phyloP scores from a whole-genome alignment of 2,888 invertebrate species.

The Euclidia mi region DNA sequence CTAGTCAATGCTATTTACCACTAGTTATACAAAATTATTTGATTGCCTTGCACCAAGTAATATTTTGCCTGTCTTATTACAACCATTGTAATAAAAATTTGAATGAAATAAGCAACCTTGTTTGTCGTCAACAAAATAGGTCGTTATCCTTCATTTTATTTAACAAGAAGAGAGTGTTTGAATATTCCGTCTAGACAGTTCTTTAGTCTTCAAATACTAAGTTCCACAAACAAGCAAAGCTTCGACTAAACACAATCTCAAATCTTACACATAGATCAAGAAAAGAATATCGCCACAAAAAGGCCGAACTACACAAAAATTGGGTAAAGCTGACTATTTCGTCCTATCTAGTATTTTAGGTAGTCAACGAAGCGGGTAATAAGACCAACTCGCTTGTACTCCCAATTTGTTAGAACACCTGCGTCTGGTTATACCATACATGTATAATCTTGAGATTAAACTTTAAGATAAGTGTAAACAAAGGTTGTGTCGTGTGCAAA shows the following conservation, averaged over 20 bases:
- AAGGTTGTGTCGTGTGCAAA: slow-evolving; percentile 35
- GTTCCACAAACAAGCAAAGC: not conserved
- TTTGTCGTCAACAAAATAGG: too few relatives aligned
- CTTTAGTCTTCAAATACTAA: not conserved
- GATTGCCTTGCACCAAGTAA: too few relatives aligned
- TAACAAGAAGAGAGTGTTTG: too few relatives aligned
- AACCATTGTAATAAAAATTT: too few relatives aligned
- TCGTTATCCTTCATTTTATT: too few relatives aligned
- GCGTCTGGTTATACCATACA: slow-evolving; percentile 55
- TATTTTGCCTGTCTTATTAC: too few relatives aligned
- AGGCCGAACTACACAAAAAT: slow-evolving; percentile 14
- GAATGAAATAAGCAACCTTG: too few relatives aligned
- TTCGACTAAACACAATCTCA: slow-evolving; percentile 7
- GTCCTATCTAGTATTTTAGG: slow-evolving; percentile 49
- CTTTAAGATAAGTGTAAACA: slow-evolving; percentile 57
- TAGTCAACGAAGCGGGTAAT: slow-evolving; percentile 51
- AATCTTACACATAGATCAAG: slow-evolving; percentile 3
- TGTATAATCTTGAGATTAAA: slow-evolving; percentile 60
- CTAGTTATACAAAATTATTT: too few relatives aligned
- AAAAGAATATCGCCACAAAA: slow-evolving; percentile 21
- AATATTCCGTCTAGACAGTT: too few relatives aligned
- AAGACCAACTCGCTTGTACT: slow-evolving; percentile 39
- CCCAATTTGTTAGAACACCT: slow-evolving; percentile 70
- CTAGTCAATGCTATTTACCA: too few relatives aligned
- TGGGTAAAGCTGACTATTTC: slow-evolving; percentile 26